Base-by-base conservation (phyloP, 2,797 vertebrate species). In the Netta rufina region DNA sequence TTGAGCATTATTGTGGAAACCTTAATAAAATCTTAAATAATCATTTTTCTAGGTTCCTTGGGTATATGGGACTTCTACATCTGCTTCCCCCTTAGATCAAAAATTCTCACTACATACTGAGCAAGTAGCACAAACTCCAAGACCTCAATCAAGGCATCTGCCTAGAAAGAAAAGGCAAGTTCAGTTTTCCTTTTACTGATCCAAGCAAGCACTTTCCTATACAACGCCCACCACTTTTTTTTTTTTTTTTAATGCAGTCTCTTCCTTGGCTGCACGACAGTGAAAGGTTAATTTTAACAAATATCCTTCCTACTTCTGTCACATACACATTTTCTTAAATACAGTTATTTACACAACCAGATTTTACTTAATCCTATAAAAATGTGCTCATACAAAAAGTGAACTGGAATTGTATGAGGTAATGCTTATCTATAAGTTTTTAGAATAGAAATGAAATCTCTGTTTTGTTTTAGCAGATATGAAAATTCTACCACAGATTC, bases 131-230 rank as follows among this genome's bases (percentile, higher is more conserved):
- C 57, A 79, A n/a, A 45, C 41, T 61, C 74, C 81, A 81, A 82
- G 61, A 75, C 84, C 92, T 60, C 92, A 94, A 58, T 90, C 87
- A 67, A 91, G 41, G 13, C 88, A 69, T 30, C 25, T 73, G 74
- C 57, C 93, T 57, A 51, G 82, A 96, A 85, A 74, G 54, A 83
- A 92, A 92, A 97, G 97, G 98, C 96, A 97, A 96, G 56, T 93
- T 80, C 30, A 25, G 3, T 16, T 41, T 91, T 54, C 65, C 80
- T 81, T 39, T 32, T 89, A 27, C 61, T 90, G 73, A 94, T 43
- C 45, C 30, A 69, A 53, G 4, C 7, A 36, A 62, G 51, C 27
- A 16, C 33, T 82, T 69, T 20, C 6, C 33, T 61, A 75, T 54
- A 13, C 3, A 15, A 17, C 3, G 6, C 45, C 13, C 18, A 9